Percentiles rank a stretch among this genome's conserved stretches.
phyloP scores from a whole-genome alignment of 2,113 vertebrate genomes.

The Empidonax traillii region DNA sequence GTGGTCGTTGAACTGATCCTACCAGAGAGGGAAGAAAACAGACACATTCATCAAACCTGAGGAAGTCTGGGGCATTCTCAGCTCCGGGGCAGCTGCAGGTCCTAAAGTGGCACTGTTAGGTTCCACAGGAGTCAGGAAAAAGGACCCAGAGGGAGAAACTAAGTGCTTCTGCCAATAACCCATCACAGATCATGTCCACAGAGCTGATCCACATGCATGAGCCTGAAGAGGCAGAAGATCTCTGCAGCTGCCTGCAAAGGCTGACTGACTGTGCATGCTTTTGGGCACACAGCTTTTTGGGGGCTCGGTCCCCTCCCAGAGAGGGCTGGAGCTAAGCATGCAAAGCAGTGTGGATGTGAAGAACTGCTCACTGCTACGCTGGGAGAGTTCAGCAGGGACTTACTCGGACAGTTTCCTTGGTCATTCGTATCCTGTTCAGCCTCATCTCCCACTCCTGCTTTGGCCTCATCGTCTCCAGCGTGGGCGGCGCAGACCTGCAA shows the following conservation, averaged over 20 bases:
- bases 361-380: not conserved
- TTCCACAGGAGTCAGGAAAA: not conserved
- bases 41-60: fast-evolving
- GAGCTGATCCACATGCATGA: fast-evolving
- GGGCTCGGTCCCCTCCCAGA: not conserved
- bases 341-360: fast-evolving
- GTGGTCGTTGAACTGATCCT: conserved; percentile 84
- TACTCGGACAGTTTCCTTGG: conserved; percentile 78
- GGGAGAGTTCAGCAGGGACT: not conserved
- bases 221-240: not conserved
- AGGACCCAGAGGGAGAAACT: not conserved
- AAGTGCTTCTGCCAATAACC: not conserved
- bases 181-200: fast-evolving
- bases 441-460: conserved; percentile 81
- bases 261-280: fast-evolving
- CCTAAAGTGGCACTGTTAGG: fast-evolving
- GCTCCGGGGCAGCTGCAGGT: not conserved
- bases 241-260: not conserved
- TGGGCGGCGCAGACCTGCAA: conserved; percentile 75
- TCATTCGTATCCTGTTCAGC: conserved; percentile 75
- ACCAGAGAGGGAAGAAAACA: not conserved
- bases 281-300: not conserved
- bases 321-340: fast-evolving
- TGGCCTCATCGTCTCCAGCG: conserved; percentile 75
- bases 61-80: not conserved